Evolutionary conservation across 2,888 invertebrate species (phyloP).

Genomic region (Drosophila rubida): DNA sequence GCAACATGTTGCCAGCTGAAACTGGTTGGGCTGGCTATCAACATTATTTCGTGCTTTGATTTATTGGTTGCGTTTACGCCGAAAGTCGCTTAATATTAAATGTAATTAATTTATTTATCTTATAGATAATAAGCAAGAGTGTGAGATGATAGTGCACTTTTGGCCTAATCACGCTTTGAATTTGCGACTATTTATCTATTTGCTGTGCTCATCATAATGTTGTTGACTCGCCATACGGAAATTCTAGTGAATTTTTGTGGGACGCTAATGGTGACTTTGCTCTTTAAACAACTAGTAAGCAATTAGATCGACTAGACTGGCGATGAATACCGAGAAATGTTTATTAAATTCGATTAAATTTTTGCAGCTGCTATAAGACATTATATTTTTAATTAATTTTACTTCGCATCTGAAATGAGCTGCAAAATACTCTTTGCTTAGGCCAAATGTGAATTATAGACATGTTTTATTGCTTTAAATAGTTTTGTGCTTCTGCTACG

Average conservation of each 20-base stretch:
- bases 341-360: background rate
- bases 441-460: background rate
- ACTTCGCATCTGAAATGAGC: background rate
- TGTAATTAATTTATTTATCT: slow-evolving; percentile 1
- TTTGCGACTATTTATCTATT: background rate
- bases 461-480: background rate
- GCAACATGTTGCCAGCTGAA: slow-evolving; percentile 52
- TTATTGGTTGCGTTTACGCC: slow-evolving; percentile 1
- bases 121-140: background rate
- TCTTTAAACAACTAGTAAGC: background rate
- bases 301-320: background rate
- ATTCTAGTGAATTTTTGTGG: background rate
- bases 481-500: background rate
- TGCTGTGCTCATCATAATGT: too few relatives aligned
- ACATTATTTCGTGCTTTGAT: slow-evolving; percentile 7
- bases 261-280: background rate
- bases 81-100: slow-evolving; percentile 5
- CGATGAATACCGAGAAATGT: background rate
- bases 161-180: background rate
- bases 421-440: background rate
- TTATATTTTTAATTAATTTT: background rate
- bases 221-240: background rate
- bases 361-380: background rate
- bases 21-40: slow-evolving; percentile 9
- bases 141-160: background rate